A percentile compares a stretch with the other conserved stretches of the same genome.
These are phyloP conservation scores for Drosophila nasuta DNA, from an alignment of 1,140 invertebrate genomes.

Conservation along the genomic window DNA sequence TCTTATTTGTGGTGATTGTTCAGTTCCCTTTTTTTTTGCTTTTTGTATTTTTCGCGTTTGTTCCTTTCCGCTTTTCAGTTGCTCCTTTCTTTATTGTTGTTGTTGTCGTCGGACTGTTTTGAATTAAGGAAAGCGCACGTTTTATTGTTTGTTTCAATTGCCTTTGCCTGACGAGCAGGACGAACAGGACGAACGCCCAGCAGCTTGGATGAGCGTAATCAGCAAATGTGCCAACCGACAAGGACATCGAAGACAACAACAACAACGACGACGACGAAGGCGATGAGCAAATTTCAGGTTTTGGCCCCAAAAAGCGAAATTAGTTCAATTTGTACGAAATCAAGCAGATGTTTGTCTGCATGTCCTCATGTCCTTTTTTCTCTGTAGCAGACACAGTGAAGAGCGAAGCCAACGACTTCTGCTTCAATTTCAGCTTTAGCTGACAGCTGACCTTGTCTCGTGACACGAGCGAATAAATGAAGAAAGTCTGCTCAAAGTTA, in stretches of 20 bases:
- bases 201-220: constrained; percentile 56
- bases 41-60: constrained; percentile 19
- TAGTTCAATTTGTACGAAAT: constrained; percentile 82
- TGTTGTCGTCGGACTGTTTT: constrained; percentile 58
- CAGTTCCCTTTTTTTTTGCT: constrained; percentile 3
- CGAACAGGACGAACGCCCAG: constrained; percentile 30
- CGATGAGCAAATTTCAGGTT: constrained; percentile 41
- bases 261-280: background rate
- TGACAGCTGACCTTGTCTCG: constrained; percentile 1
- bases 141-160: constrained; percentile 83
- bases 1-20: constrained; percentile 71
- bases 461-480: background rate
- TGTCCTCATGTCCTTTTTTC: constrained; percentile 6
- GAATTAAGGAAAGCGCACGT: constrained; percentile 80
- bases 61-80: constrained; percentile 45
- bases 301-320: constrained; percentile 65
- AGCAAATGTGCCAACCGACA: constrained; percentile 74
- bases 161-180: constrained; percentile 65
- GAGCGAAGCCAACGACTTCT: constrained; percentile 47
- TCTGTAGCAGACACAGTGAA: constrained; percentile 38
- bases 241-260: background rate
- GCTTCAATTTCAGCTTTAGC: background rate
- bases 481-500: too few relatives aligned
- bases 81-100: constrained; percentile 51
- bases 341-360: constrained; percentile 66